Percentiles rank a stretch among this genome's conserved stretches.
Evolutionary conservation across 2,797 vertebrate genomes (phyloP).

Genomic region (Tokudaia muenninki): DNA sequence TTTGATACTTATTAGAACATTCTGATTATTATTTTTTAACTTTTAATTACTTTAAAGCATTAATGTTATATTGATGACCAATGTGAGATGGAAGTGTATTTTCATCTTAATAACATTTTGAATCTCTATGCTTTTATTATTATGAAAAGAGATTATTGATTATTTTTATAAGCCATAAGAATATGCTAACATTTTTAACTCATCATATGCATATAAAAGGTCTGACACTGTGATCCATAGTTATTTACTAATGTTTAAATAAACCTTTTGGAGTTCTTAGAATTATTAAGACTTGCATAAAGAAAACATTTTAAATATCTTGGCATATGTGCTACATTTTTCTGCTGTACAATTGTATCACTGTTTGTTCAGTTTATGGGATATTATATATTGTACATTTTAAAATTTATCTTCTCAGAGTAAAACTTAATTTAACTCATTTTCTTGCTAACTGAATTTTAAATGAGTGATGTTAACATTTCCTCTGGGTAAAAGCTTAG

Average conservation of each 20-base stretch:
- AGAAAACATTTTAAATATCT: conserved; percentile 65
- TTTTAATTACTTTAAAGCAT: conserved; percentile 1
- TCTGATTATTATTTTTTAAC: background rate
- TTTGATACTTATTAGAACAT: conserved; percentile 24
- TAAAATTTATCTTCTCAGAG: conserved; percentile 73
- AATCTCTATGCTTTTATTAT: conserved; percentile 28
- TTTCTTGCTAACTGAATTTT: conserved; percentile 73
- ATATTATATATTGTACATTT: conserved; percentile 68
- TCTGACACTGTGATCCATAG: conserved; percentile 28
- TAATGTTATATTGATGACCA: conserved; percentile 16
- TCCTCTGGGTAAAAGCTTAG: conserved; percentile 14
- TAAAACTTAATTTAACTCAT: conserved; percentile 69
- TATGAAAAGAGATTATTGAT: background rate
- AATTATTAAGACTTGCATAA: conserved; percentile 58
- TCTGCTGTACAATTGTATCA: conserved; percentile 31
- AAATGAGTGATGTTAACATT: conserved; percentile 68
- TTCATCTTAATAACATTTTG: background rate
- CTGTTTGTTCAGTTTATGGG: conserved; percentile 71
- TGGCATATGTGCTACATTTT: conserved; percentile 53
- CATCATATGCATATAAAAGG: conserved; percentile 1
- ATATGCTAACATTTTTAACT: conserved; percentile 11
- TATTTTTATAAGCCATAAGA: conserved; percentile 17
- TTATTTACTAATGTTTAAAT: conserved; percentile 42
- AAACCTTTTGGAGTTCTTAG: conserved; percentile 29
- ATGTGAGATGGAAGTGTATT: conserved; percentile 16